Evolutionary conservation across 64 coral and sea anemone genomes (phyloP).

Genomic region (Stichodactyla helianthus): DNA sequence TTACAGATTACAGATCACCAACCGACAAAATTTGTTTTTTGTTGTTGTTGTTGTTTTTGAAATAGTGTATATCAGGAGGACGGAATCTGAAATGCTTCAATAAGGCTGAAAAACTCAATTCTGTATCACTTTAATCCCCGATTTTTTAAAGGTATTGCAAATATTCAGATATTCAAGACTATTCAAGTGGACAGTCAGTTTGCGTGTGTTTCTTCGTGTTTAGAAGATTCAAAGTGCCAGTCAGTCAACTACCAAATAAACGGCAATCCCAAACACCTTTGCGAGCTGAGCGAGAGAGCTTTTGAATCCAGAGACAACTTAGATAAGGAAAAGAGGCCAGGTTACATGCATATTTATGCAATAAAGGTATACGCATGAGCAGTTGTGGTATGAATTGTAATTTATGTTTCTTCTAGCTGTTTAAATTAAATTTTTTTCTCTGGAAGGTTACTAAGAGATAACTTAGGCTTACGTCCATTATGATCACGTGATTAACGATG

Average conservation of each 20-base stretch:
- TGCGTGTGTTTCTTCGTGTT: not conserved
- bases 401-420: too few relatives aligned
- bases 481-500: not conserved
- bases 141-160: not conserved
- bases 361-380: not conserved
- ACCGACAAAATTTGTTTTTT: too few relatives aligned
- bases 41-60: too few relatives aligned
- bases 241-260: not conserved
- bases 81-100: too few relatives aligned
- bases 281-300: not conserved
- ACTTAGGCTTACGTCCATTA: not conserved
- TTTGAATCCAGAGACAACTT: not conserved
- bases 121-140: too few relatives aligned
- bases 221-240: not conserved
- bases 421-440: too few relatives aligned
- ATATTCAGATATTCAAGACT: not conserved
- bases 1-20: too few relatives aligned
- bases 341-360: not conserved
- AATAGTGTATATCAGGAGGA: too few relatives aligned
- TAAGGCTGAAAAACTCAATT: too few relatives aligned
- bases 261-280: conserved; percentile 1
- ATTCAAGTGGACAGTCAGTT: not conserved
- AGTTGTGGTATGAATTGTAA: not conserved
- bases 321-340: not conserved
- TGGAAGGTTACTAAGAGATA: too few relatives aligned